phyloP scores from a whole-genome alignment of 2,888 invertebrate species.

The Mesoligia furuncula region DNA sequence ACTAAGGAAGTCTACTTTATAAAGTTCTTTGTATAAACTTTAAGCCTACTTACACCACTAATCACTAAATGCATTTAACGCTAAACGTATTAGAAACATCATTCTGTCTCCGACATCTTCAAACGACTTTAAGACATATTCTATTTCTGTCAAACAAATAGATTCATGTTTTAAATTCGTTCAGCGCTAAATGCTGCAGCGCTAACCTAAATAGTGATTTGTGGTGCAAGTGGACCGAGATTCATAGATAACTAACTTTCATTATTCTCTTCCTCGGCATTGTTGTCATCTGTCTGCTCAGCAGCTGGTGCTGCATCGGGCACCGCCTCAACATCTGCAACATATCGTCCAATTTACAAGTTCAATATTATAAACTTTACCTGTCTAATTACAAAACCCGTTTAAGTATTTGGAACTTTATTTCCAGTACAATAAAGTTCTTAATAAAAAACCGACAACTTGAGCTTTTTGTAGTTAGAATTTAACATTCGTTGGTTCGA shows the following conservation, averaged over 20 bases:
- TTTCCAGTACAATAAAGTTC: not conserved
- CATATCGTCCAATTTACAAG: conserved; percentile 8
- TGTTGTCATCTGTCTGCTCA: conserved; percentile 42
- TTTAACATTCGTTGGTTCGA: not conserved
- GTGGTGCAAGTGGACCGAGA: not conserved
- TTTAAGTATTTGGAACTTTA: not conserved
- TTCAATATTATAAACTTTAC: not conserved
- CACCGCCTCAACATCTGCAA: conserved; percentile 47
- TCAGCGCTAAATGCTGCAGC: not conserved
- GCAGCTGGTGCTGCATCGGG: conserved; percentile 21
- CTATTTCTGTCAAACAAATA: not conserved
- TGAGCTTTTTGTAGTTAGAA: not conserved
- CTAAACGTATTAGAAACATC: not conserved
- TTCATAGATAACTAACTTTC: conserved; percentile 34
- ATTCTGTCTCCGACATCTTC: not conserved
- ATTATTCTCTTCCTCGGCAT: conserved; percentile 44
- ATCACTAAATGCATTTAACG: not conserved
- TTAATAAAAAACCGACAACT: not conserved
- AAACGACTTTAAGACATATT: not conserved
- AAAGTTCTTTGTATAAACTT: not conserved
- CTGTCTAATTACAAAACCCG: not conserved
- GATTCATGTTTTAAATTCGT: not conserved
- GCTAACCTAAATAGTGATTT: not conserved
- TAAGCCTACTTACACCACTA: not conserved
- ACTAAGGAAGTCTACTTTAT: not conserved